phyloP scores from a whole-genome alignment of 2,797 vertebrate species.

The Psittacula echo region DNA sequence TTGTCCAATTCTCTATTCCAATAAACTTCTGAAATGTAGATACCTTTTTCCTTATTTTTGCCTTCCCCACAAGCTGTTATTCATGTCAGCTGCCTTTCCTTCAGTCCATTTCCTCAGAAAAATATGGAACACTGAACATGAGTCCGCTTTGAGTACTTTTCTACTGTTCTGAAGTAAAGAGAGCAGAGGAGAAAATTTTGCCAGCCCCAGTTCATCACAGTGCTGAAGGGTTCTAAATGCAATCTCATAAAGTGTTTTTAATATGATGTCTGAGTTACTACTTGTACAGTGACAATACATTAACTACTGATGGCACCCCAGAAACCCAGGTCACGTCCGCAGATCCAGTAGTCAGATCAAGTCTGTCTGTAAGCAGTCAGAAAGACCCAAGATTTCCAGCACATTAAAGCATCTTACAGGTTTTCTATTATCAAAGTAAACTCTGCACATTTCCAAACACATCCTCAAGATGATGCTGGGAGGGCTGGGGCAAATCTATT shows the following conservation, averaged over 20 bases:
- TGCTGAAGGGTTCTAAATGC: neutral
- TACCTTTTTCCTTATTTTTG: neutral
- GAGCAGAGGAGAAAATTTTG: neutral
- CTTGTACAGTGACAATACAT: neutral
- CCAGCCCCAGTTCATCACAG: neutral
- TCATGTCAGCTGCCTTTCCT: neutral
- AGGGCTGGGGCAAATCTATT: neutral
- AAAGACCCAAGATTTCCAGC: neutral
- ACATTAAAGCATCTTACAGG: neutral
- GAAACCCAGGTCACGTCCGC: accelerated
- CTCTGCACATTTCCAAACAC: neutral
- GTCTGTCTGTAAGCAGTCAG: neutral
- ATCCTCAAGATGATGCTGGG: neutral
- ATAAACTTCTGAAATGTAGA: neutral
- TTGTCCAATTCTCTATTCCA: neutral
- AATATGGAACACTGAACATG: neutral
- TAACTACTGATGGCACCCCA: neutral
- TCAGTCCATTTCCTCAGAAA: neutral
- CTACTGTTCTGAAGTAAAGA: neutral
- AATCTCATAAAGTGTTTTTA: neutral
- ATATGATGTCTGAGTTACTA: neutral
- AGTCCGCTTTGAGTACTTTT: neutral
- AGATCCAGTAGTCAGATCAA: neutral
- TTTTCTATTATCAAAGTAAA: neutral
- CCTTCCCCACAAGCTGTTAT: neutral